phyloP scores from a whole-genome alignment of 2,113 vertebrate species.

The Anser brachyrhynchus region DNA sequence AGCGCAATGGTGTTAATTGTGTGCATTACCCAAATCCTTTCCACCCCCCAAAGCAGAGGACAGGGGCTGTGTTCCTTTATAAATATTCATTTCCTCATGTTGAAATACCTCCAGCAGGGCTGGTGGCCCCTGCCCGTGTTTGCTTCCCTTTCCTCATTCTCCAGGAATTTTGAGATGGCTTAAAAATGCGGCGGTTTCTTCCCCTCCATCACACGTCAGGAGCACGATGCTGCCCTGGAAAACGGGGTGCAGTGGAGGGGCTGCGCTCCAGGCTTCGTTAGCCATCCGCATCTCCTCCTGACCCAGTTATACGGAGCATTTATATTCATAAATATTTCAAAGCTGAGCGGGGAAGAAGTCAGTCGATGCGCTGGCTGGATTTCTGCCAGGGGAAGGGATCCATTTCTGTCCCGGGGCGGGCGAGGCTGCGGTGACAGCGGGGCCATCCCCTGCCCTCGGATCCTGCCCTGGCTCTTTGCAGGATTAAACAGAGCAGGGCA shows the following conservation, averaged over 20 bases:
- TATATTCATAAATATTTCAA: conserved; percentile 64
- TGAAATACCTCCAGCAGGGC: neutral
- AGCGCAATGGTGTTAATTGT: neutral
- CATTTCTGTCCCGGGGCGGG: conserved; percentile 5
- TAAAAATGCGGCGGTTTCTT: neutral
- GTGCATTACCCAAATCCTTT: neutral
- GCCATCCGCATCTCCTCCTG: conserved; percentile 44
- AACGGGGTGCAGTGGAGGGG: neutral
- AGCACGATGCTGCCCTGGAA: neutral
- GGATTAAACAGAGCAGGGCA: neutral
- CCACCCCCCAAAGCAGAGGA: neutral
- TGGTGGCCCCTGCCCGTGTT: neutral
- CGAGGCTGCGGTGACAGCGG: neutral
- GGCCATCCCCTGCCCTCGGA: neutral
- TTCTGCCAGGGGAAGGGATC: conserved; percentile 58
- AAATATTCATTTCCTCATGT: neutral
- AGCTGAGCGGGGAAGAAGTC: conserved; percentile 11
- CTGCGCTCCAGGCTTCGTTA: neutral
- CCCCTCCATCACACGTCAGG: neutral
- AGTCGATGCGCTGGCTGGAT: conserved; percentile 16
- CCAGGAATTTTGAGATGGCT: conserved; percentile 35
- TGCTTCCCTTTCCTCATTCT: neutral
- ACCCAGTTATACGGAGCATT: conserved; percentile 49
- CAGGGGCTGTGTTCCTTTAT: neutral
- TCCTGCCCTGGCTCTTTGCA: neutral